Conservation (phyloP, 2,797 vertebrate species). For the Cyprinella venusta region DNA sequence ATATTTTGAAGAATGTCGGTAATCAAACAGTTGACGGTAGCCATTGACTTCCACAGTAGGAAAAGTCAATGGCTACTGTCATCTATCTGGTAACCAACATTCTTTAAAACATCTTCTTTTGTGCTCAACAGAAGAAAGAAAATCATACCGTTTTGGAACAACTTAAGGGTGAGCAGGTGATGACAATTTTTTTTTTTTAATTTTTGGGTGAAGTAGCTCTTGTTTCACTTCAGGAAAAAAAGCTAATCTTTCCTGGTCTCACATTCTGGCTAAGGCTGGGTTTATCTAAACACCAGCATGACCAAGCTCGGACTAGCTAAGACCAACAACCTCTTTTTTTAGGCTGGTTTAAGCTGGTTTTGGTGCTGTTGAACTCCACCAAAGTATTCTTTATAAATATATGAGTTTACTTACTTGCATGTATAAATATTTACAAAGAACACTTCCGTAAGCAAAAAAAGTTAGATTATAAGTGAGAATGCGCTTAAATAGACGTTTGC, state of each 20-base stretch:
- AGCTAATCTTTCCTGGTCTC: background rate
- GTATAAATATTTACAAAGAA: background rate
- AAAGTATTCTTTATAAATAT: background rate
- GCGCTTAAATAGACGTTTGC: background rate
- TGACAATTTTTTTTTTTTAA: too few species aligned
- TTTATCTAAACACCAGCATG: background rate
- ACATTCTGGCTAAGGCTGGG: background rate
- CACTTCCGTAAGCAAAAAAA: background rate
- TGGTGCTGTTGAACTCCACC: background rate
- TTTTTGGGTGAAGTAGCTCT: too few species aligned
- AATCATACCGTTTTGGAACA: too few species aligned
- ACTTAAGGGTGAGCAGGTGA: too few species aligned
- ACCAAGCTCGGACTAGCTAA: background rate
- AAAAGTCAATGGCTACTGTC: too few species aligned
- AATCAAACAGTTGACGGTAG: too few species aligned
- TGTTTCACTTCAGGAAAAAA: background rate
- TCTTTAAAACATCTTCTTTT: too few species aligned
- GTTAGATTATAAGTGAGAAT: conserved; percentile 3
- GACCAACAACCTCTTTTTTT: background rate
- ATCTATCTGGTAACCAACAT: too few species aligned
- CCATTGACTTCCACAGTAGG: too few species aligned
- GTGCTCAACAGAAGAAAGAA: too few species aligned
- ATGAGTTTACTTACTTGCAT: background rate
- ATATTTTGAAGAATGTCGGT: too few species aligned
- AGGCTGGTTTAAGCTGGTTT: background rate